These are phyloP conservation scores for Cyphomyrus plagiostoma DNA, from an alignment of 2,113 vertebrate species.

Conservation along the genomic window DNA sequence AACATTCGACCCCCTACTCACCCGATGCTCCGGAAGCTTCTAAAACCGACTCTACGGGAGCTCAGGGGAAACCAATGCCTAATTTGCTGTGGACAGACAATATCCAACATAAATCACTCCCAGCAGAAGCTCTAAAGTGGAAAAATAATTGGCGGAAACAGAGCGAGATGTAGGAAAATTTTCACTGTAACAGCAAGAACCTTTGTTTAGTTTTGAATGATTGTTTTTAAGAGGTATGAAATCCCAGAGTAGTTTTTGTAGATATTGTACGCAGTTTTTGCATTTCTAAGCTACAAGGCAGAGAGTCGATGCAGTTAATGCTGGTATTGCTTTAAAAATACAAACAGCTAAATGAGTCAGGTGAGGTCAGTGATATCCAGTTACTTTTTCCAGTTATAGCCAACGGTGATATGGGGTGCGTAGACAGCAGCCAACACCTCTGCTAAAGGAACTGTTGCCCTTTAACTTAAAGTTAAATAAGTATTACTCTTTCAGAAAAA, in stretches of 20 bases:
- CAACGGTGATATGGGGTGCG: background rate
- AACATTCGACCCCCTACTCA: background rate
- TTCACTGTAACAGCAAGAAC: background rate
- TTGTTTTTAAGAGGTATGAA: background rate
- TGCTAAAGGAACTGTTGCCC: background rate
- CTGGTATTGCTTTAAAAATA: background rate
- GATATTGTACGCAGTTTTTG: background rate
- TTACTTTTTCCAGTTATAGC: background rate
- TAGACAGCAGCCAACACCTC: background rate
- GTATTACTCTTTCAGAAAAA: background rate
- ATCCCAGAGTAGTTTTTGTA: background rate
- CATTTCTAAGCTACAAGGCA: background rate
- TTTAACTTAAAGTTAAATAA: background rate
- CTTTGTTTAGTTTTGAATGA: constrained; percentile 4
- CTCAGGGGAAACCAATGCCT: background rate
- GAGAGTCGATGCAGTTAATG: background rate
- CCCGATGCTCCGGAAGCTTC: background rate
- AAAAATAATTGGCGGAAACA: background rate
- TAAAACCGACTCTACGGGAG: background rate
- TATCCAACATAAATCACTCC: constrained; percentile 7
- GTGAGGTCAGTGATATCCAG: background rate
- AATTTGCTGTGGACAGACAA: background rate
- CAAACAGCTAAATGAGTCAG: background rate
- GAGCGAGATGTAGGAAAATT: background rate
- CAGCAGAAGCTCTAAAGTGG: background rate